phyloP scores from a whole-genome alignment of 2,888 invertebrate genomes.

The Oconnorella tubifera region DNA sequence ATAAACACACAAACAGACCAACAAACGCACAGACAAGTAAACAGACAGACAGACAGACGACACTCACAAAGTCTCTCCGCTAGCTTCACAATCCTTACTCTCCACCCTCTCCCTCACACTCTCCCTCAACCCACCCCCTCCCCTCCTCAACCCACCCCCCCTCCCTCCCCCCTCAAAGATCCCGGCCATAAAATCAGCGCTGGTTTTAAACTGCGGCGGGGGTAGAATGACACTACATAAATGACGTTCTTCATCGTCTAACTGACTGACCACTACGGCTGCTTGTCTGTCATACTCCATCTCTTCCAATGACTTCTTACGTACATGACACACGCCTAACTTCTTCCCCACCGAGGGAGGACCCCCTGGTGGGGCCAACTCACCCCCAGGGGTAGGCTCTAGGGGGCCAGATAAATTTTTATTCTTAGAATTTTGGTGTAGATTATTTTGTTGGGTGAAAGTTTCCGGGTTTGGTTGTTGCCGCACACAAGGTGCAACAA shows the following conservation, averaged over 20 bases:
- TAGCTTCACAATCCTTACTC: background rate
- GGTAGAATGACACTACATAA: constrained; percentile 54
- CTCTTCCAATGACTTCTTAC: constrained; percentile 10
- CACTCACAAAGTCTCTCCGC: background rate
- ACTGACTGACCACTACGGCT: constrained; percentile 45
- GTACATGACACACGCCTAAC: background rate
- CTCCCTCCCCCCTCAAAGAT: constrained; percentile 59
- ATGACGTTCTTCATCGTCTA: constrained; percentile 43
- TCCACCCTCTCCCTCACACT: background rate
- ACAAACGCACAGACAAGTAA: too few species aligned
- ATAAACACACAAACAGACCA: too few species aligned
- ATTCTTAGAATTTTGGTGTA: too few species aligned
- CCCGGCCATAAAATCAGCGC: constrained; percentile 69
- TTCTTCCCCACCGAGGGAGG: constrained; percentile 1
- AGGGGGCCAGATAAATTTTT: too few species aligned
- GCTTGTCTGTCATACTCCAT: constrained; percentile 17
- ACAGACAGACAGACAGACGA: too few species aligned
- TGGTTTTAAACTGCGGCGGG: constrained; percentile 37
- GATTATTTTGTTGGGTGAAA: too few species aligned
- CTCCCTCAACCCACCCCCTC: background rate
- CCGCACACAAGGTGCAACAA: constrained; percentile 7
- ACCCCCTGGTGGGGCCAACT: too few species aligned
- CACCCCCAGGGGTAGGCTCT: too few species aligned
- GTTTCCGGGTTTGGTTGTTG: too few species aligned
- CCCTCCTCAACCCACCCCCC: background rate